These are phyloP conservation scores for Poeciliopsis prolifica DNA, from an alignment of 2,113 vertebrate species.

Conservation along the genomic window DNA sequence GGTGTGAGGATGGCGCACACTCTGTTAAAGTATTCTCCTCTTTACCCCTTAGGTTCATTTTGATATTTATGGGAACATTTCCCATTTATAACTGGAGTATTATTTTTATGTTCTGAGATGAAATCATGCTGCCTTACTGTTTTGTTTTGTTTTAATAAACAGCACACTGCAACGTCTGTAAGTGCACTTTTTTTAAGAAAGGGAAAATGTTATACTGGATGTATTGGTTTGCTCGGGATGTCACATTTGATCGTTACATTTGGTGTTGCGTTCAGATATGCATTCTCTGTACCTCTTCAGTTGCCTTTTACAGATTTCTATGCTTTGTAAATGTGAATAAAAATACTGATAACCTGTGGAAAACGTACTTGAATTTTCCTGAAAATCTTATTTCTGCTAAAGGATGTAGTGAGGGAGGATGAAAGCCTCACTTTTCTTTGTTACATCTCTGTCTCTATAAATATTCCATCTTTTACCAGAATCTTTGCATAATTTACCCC, in stretches of 20 bases:
- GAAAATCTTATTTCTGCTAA: constrained; percentile 52
- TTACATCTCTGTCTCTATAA: constrained; percentile 18
- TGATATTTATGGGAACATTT: constrained; percentile 40
- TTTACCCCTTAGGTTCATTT: constrained; percentile 35
- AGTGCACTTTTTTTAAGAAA: constrained; percentile 54
- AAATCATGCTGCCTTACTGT: constrained; percentile 61
- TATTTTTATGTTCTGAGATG: constrained; percentile 37
- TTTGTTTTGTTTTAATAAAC: background rate
- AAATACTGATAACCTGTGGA: constrained; percentile 46
- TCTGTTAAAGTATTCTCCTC: constrained; percentile 17
- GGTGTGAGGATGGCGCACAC: background rate
- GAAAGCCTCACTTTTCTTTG: constrained; percentile 18
- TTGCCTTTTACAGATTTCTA: constrained; percentile 56
- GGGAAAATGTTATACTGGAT: constrained; percentile 39
- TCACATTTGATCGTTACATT: constrained; percentile 32
- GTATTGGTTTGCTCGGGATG: constrained; percentile 22
- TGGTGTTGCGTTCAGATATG: constrained; percentile 28
- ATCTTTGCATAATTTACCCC: constrained; percentile 27
- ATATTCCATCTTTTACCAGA: constrained; percentile 37
- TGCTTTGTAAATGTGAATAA: constrained; percentile 67
- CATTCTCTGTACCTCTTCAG: constrained; percentile 46
- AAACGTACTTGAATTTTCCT: constrained; percentile 73
- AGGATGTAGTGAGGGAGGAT: constrained; percentile 19
- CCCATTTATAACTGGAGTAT: constrained; percentile 53
- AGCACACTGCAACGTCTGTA: constrained; percentile 46